phyloP scores from a whole-genome alignment of 1,140 invertebrate species.

The Hylyphantes graminicola region DNA sequence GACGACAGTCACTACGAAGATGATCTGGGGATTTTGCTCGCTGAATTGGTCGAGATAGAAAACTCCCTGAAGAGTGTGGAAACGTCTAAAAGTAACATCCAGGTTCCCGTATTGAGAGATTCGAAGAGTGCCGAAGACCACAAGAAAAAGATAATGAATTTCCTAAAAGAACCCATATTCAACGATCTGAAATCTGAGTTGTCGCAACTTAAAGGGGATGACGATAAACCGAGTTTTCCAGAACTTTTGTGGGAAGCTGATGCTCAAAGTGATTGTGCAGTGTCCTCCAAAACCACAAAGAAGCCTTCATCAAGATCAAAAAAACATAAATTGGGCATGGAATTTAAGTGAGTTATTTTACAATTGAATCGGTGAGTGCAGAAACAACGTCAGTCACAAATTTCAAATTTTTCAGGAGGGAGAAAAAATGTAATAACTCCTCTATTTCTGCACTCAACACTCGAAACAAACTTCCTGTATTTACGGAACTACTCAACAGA shows the following conservation, averaged over 20 bases:
- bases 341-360: conserved; percentile 5
- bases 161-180: conserved; percentile 11
- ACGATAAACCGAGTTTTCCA: not conserved
- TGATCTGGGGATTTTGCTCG: not conserved
- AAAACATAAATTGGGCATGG: conserved; percentile 2
- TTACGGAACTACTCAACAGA: no score
- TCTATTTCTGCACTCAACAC: no score
- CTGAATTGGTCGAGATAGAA: conserved; percentile 1
- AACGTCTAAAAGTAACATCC: not conserved
- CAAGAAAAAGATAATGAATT: conserved; percentile 16
- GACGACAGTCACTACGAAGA: not conserved
- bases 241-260: not conserved
- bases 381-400: no score
- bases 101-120: conserved; percentile 14
- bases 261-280: not conserved
- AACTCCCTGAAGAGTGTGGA: not conserved
- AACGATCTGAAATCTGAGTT: not conserved
- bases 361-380: no score
- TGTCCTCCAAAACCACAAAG: not conserved
- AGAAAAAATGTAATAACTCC: no score
- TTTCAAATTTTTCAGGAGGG: no score
- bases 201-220: not conserved
- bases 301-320: not conserved
- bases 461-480: no score
- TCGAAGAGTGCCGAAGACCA: conserved; percentile 6